phyloP scores from a whole-genome alignment of 2,888 invertebrate genomes.

The Hypolimnas misippus region DNA sequence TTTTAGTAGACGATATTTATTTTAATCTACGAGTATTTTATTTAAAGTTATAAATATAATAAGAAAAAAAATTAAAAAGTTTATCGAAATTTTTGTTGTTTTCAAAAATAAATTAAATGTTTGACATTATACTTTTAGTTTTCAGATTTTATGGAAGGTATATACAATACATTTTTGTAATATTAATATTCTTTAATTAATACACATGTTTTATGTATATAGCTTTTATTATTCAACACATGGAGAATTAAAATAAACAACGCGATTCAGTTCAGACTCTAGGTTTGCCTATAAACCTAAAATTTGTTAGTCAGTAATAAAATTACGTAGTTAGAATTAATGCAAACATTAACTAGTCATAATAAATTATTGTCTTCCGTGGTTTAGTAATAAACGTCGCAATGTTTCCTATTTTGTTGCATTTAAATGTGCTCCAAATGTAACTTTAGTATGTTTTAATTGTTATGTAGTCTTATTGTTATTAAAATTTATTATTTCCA shows the following conservation, averaged over 20 bases:
- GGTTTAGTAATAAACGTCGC: not conserved
- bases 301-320: not conserved
- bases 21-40: no score
- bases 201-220: no score
- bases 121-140: no score
- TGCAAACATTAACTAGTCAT: not conserved
- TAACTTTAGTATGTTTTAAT: not conserved
- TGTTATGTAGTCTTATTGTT: not conserved
- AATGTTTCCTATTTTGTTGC: not conserved
- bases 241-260: no score
- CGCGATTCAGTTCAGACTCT: no score
- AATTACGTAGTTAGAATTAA: not conserved
- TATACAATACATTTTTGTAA: no score
- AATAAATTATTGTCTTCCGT: not conserved
- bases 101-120: no score
- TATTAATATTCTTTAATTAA: no score
- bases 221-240: no score
- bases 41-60: not conserved
- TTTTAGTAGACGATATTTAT: not conserved
- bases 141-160: no score
- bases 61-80: not conserved
- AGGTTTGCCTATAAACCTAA: no score
- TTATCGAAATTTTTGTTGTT: not conserved
- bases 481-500: no score
- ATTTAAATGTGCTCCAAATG: not conserved